Evolutionary conservation across 1,140 invertebrate genomes (phyloP), one percentile per base, ranked within the genome.

Genomic region (Pararge aegeria): DNA sequence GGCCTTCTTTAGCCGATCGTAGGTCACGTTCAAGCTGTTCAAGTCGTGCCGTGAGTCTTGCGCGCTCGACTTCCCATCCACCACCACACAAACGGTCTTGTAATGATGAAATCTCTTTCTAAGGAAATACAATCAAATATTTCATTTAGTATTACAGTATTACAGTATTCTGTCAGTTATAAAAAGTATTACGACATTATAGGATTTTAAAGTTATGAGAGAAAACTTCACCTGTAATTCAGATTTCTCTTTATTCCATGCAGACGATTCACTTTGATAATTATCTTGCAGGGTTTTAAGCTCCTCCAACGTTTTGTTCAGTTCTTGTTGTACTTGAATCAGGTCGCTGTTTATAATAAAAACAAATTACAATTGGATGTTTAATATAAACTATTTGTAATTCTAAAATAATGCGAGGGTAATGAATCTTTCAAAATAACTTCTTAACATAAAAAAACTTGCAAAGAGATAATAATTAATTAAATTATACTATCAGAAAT

Each of bases 21-120:
- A 96, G 91, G 64, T 97, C 95, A 1, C 92, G 92, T 69, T 94
- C 93, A 59, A 95, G 93, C 73, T 97, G 95, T 19, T 95, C 93
- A 16, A 96, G 78, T 18, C 93, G 90, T 13, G 93, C 92, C 72
- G 93, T 94, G 0, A 96, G 85, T 50, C 94, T 90, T 21, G 91
- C 92, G 40, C 91, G 91, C 79, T 96, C 95, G 30, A 93, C 91
- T 61, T 94, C 93, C 71, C 90, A 90, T 4, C 87, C 90, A 1
- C 88, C 90, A 51, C 90, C 90, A 69, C 91, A 90, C 1, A 93
- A 78, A 18, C 91, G 90, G 42, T 93, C 93, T 83, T 96, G 93
- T 12, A 93, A 80, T 21, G 94, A 92, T 56, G 91, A 93, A 46
- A 95, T 74, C 79, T 93, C 92, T 61, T 93, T 93, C 91, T 96